Conservation (phyloP, 2,888 invertebrate genomes). For the Caenorhabditis doughertyi region DNA sequence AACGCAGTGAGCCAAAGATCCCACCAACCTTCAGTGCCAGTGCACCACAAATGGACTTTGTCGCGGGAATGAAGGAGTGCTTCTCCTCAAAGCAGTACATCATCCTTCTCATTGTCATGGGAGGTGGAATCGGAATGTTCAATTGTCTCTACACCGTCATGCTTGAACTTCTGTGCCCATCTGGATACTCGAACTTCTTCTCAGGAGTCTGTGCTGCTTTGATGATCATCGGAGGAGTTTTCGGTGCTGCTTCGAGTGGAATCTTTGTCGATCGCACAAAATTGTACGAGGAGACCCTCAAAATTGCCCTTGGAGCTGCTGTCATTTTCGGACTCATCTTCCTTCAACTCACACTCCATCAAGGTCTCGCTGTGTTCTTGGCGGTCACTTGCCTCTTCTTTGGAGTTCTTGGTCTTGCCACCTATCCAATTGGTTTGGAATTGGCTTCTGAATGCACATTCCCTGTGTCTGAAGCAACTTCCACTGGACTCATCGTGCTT, state of each 20-base stretch:
- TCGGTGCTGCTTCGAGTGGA: constrained; percentile 80
- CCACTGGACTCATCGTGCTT: constrained; percentile 84
- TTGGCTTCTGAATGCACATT: constrained; percentile 85
- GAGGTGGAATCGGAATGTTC: constrained; percentile 83
- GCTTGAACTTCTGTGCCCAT: constrained; percentile 84
- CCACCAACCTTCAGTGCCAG: constrained; percentile 81
- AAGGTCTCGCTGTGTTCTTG: constrained; percentile 75
- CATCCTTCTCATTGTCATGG: constrained; percentile 80
- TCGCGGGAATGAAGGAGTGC: constrained; percentile 76
- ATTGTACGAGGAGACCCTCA: constrained; percentile 84
- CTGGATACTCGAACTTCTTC: constrained; percentile 84
- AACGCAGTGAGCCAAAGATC: constrained; percentile 80
- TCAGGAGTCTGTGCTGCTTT: constrained; percentile 81
- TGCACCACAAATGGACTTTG: constrained; percentile 78
- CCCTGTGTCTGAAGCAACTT: constrained; percentile 85
- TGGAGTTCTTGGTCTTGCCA: constrained; percentile 85
- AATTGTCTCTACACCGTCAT: constrained; percentile 83
- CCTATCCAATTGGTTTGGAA: constrained; percentile 84
- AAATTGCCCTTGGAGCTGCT: constrained; percentile 82
- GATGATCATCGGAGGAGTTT: constrained; percentile 84
- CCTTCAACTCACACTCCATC: constrained; percentile 75
- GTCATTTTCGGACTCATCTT: constrained; percentile 81
- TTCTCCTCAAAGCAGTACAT: constrained; percentile 78
- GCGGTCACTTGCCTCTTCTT: constrained; percentile 83
- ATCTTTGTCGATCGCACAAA: constrained; percentile 84